Conservation (phyloP, 2,888 invertebrate species). For the Conomelus anceps region DNA sequence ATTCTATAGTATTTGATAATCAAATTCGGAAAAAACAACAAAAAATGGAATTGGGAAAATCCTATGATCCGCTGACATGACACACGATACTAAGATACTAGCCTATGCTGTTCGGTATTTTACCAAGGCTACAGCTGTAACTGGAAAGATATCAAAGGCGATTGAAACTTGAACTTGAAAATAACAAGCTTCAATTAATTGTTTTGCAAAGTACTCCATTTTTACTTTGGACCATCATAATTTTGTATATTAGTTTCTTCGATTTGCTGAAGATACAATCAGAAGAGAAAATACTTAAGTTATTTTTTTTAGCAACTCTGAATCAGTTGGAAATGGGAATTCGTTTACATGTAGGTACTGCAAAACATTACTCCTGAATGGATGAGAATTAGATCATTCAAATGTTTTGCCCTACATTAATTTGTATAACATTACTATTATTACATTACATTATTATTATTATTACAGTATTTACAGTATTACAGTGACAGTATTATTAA, state of each 20-base stretch:
- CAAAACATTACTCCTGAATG: too few species aligned
- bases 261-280: not conserved
- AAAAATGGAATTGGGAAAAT: not conserved
- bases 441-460: too few species aligned
- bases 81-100: not conserved
- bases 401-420: too few species aligned
- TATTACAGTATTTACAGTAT: too few species aligned
- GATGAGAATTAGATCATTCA: too few species aligned
- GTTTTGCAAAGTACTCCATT: not conserved
- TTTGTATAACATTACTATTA: too few species aligned
- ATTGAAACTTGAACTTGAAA: not conserved
- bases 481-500: too few species aligned
- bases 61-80: not conserved
- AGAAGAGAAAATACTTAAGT: too few species aligned
- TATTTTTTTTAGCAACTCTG: too few species aligned
- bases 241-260: not conserved
- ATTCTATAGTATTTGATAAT: not conserved
- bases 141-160: not conserved
- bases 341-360: too few species aligned
- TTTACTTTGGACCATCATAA: not conserved
- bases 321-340: too few species aligned
- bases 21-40: not conserved
- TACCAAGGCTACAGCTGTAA: not conserved
- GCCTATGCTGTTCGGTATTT: not conserved
- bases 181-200: not conserved